Percentiles rank a stretch among this genome's conserved stretches.
These are phyloP conservation scores for Haemorhous mexicanus DNA, from an alignment of 2,113 vertebrate species.

Conservation along the genomic window DNA sequence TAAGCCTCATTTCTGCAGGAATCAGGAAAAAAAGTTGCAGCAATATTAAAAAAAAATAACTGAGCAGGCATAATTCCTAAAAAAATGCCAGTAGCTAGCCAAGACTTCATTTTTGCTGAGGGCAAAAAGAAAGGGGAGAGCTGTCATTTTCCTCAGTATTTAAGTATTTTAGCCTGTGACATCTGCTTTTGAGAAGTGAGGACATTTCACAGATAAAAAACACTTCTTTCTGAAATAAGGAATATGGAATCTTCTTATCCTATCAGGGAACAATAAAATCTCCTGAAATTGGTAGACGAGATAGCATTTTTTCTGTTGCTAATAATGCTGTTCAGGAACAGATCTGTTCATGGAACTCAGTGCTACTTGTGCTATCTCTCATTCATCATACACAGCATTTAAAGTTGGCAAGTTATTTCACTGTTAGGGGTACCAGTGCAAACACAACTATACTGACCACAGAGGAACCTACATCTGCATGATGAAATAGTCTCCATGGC, in stretches of 20 bases:
- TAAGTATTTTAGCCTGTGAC: background rate
- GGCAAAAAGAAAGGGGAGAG: background rate
- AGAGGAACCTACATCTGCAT: background rate
- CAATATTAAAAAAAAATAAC: constrained; percentile 52
- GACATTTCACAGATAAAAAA: background rate
- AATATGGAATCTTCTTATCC: background rate
- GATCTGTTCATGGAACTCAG: background rate
- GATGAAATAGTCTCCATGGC: background rate
- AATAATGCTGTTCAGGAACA: background rate
- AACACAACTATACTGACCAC: background rate
- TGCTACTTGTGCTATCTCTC: background rate
- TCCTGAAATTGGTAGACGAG: background rate
- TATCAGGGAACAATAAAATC: background rate
- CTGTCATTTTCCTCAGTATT: background rate
- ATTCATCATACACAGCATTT: fast-evolving
- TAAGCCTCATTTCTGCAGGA: constrained; percentile 33
- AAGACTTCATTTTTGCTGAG: background rate
- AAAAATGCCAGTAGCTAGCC: background rate
- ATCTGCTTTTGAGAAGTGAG: background rate
- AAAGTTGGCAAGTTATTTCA: background rate
- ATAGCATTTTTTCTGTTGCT: background rate
- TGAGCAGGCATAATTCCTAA: constrained; percentile 6
- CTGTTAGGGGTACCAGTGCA: background rate
- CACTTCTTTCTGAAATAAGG: background rate
- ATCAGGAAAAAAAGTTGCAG: constrained; percentile 24